Conservation (phyloP, 2,888 invertebrate species). For the Halocaridina rubra region DNA sequence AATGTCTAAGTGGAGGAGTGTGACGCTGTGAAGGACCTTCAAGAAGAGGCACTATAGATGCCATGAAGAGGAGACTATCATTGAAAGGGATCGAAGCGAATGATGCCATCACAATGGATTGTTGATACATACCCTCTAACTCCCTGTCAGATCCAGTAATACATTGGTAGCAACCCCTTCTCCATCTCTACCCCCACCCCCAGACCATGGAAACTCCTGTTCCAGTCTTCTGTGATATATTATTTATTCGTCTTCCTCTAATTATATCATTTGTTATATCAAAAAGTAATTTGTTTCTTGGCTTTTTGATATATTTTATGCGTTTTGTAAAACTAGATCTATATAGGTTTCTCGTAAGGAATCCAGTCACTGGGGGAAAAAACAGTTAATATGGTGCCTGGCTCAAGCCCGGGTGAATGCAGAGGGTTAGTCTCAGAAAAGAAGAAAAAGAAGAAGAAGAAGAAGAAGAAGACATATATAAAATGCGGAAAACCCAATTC, state of each 20-base stretch:
- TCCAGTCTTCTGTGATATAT: no score
- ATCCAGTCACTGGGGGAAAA: no score
- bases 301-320: no score
- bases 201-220: neutral
- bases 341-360: no score
- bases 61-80: neutral
- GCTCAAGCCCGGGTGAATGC: no score
- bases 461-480: no score
- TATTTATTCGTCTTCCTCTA: neutral
- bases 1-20: no score
- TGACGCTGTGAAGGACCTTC: neutral
- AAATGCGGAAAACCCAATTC: no score
- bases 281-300: neutral
- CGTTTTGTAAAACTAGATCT: no score
- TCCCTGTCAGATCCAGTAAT: conserved; percentile 15
- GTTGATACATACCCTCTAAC: conserved; percentile 39
- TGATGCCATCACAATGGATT: conserved; percentile 26
- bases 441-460: no score
- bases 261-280: neutral
- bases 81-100: neutral
- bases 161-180: neutral
- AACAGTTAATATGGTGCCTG: no score
- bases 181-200: neutral
- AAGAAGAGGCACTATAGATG: neutral
- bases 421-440: no score